Conservation (phyloP, 2,888 invertebrate species). For the Monoplex corrugatus region DNA sequence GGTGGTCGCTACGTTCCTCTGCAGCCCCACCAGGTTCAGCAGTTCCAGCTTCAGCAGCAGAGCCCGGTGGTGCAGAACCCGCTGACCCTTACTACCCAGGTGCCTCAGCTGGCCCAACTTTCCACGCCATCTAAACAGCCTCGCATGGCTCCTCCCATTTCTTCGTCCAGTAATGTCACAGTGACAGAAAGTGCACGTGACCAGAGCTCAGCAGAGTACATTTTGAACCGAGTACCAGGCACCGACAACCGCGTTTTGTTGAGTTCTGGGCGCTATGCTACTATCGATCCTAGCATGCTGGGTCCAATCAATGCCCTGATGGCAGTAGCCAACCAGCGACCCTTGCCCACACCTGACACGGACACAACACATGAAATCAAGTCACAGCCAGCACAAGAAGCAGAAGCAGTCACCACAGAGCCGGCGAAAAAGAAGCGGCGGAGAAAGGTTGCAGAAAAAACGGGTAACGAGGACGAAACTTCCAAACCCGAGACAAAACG, state of each 20-base stretch:
- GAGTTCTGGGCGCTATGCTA: slow-evolving; percentile 45
- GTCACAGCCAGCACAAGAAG: background rate
- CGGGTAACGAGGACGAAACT: background rate
- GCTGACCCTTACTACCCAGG: background rate
- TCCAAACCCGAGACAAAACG: background rate
- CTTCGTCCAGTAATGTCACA: background rate
- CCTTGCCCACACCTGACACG: slow-evolving; percentile 25
- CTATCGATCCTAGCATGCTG: slow-evolving; percentile 48
- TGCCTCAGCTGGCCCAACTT: background rate
- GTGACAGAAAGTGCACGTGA: background rate
- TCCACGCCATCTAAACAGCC: background rate
- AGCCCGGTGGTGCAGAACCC: background rate
- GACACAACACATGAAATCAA: background rate
- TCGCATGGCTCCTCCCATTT: background rate
- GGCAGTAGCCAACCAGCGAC: slow-evolving; percentile 49
- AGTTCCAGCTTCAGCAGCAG: slow-evolving; percentile 34
- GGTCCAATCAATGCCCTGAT: slow-evolving; percentile 46
- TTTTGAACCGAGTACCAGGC: slow-evolving; percentile 39
- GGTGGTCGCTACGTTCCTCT: slow-evolving; percentile 42
- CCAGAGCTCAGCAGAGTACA: slow-evolving; percentile 38
- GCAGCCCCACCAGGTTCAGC: slow-evolving; percentile 45
- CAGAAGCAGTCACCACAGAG: background rate
- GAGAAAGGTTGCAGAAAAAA: slow-evolving; percentile 2
- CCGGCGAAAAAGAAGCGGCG: slow-evolving; percentile 16
- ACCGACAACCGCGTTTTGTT: slow-evolving; percentile 37